These are phyloP conservation scores for Guaruba guarouba DNA, from an alignment of 2,113 vertebrate genomes.

Conservation along the genomic window DNA sequence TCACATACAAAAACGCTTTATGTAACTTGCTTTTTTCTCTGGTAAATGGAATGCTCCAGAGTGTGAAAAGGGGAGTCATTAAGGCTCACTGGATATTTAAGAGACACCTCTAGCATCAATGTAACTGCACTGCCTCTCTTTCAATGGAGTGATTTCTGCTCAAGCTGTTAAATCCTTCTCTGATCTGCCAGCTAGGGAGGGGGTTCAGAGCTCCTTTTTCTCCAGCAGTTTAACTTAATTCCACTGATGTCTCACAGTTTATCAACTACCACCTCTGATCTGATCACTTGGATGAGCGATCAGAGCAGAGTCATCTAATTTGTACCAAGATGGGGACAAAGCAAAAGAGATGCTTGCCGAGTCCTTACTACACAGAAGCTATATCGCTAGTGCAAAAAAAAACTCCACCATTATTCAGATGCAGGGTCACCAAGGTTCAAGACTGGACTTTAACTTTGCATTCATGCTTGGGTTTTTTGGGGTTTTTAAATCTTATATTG, in stretches of 20 bases:
- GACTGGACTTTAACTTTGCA: not conserved
- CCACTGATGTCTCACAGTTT: slow-evolving; percentile 4
- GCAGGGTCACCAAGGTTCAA: not conserved
- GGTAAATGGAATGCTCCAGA: not conserved
- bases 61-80: slow-evolving; percentile 11
- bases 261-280: slow-evolving; percentile 13
- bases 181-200: slow-evolving; percentile 20
- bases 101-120: not conserved
- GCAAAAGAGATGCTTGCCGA: not conserved
- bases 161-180: slow-evolving; percentile 36
- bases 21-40: not conserved
- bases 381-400: not conserved
- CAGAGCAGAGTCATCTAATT: slow-evolving; percentile 3
- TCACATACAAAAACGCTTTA: not conserved
- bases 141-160: not conserved
- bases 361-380: not conserved
- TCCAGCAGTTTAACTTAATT: slow-evolving; percentile 47
- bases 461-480: not conserved
- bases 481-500: not conserved
- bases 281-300: not conserved
- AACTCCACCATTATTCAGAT: not conserved
- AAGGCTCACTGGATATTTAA: not conserved
- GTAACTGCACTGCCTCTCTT: not conserved
- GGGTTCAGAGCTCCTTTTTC: slow-evolving; percentile 25
- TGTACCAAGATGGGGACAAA: not conserved